phyloP scores from a whole-genome alignment of 2,888 invertebrate genomes.

The Idaea dimidiata region DNA sequence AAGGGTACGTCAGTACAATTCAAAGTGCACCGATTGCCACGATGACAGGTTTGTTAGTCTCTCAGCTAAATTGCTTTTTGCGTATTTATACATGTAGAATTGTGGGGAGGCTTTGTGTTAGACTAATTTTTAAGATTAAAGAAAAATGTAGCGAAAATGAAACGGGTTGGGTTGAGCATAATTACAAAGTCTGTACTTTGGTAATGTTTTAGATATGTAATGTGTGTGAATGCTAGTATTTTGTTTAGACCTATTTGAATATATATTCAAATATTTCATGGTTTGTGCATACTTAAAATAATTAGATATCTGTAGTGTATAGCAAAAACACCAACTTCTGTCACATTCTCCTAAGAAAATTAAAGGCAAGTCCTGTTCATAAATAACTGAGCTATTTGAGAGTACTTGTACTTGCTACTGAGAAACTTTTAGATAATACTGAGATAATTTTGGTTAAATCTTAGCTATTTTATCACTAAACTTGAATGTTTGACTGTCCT shows the following conservation, averaged over 20 bases:
- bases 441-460: too few relatives aligned
- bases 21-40: conserved; percentile 16
- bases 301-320: neutral
- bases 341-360: conserved; percentile 1
- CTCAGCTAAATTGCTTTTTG: conserved; percentile 61
- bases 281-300: neutral
- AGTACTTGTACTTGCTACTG: too few relatives aligned
- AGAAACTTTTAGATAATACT: too few relatives aligned
- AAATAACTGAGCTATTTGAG: neutral
- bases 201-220: neutral
- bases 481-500: too few relatives aligned
- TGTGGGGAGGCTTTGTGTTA: conserved; percentile 9
- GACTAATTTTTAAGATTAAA: conserved; percentile 26
- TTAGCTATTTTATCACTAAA: too few relatives aligned
- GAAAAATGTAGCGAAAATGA: conserved; percentile 7
- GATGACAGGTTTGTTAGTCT: conserved; percentile 37
- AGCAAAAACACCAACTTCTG: neutral
- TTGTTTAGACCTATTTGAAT: neutral
- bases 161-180: neutral
- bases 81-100: conserved; percentile 7
- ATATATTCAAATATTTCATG: too few relatives aligned
- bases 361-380: neutral
- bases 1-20: neutral
- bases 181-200: neutral
- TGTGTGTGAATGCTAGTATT: neutral